Evolutionary conservation across 2,797 vertebrate species (phyloP).

Genomic region (Notamacropus eugenii): DNA sequence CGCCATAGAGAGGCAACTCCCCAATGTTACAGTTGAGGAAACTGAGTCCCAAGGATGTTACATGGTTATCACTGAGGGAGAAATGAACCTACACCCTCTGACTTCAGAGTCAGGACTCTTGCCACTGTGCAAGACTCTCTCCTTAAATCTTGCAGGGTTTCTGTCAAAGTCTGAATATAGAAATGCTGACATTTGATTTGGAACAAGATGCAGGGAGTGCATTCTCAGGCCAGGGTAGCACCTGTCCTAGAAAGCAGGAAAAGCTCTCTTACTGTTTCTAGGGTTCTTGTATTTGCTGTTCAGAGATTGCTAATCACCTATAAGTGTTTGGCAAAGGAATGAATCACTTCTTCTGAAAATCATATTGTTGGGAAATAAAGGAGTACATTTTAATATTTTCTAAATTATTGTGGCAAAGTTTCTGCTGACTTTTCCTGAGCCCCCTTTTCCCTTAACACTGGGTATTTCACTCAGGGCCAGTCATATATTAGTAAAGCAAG

Average conservation of each 20-base stretch:
- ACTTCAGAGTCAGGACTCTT: not conserved
- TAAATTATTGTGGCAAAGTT: not conserved
- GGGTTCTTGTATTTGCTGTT: not conserved
- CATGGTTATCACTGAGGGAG: not conserved
- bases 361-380: not conserved
- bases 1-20: not conserved
- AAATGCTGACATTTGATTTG: not conserved
- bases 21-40: not conserved
- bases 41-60: not conserved
- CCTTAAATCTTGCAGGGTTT: not conserved
- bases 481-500: not conserved
- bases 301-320: not conserved
- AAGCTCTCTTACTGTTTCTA: not conserved
- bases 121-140: not conserved
- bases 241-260: not conserved
- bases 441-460: not conserved
- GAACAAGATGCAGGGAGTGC: not conserved
- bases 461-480: not conserved
- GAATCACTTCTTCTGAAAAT: not conserved
- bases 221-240: not conserved
- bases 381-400: not conserved
- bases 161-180: conserved; percentile 10
- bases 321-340: not conserved
- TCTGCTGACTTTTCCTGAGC: not conserved
- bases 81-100: not conserved